A percentile compares a stretch with the other conserved stretches of the same genome.
These are phyloP conservation scores for Papilio protenor DNA, from an alignment of 2,888 invertebrate genomes.

Conservation along the genomic window DNA sequence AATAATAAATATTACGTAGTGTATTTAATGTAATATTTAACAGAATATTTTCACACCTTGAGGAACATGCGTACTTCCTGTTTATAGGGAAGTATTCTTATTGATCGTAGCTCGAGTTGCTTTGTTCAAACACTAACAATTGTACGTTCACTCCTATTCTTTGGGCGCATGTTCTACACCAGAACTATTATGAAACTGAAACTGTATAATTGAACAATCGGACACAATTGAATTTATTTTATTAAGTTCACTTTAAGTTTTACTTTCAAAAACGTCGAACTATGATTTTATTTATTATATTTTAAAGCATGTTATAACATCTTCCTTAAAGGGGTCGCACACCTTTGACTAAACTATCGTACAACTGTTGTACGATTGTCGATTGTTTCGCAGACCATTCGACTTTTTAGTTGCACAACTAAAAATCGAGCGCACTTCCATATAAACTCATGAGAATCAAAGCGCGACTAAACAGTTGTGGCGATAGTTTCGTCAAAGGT, in stretches of 20 bases:
- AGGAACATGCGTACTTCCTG: slow-evolving; percentile 3
- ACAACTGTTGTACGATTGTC: no score
- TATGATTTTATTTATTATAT: no score
- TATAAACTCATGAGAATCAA: no score
- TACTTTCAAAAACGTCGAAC: no score
- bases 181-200: neutral
- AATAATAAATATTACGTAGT: neutral
- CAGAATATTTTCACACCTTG: neutral
- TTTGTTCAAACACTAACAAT: slow-evolving; percentile 17
- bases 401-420: no score
- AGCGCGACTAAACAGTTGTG: no score
- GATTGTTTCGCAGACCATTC: no score
- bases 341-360: no score
- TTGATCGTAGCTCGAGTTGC: slow-evolving; percentile 7
- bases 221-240: neutral
- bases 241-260: neutral
- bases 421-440: no score
- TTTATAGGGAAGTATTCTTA: slow-evolving; percentile 5
- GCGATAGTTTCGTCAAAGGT: no score
- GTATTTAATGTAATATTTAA: neutral
- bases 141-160: neutral
- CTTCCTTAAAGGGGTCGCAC: no score
- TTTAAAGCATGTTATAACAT: no score
- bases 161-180: neutral
- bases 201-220: neutral